These are phyloP conservation scores for Steromphala cineraria DNA, from an alignment of 2,888 invertebrate species.

Conservation along the genomic window DNA sequence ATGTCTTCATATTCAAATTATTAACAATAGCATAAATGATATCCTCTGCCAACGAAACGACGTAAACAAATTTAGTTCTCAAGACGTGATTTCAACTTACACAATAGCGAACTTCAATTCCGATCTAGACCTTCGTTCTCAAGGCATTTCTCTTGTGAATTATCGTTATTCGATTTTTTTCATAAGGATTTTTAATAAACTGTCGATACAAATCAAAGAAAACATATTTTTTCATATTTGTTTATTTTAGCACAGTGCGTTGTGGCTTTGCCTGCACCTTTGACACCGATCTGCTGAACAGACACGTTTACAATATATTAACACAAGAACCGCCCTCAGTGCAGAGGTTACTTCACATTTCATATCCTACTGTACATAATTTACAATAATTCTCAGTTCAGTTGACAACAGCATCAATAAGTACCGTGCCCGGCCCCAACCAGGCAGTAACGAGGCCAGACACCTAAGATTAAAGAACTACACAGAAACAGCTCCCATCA, in stretches of 20 bases:
- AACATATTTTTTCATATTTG: not conserved
- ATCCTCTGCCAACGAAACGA: too few relatives aligned
- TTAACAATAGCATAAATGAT: too few relatives aligned
- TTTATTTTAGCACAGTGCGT: constrained; percentile 20
- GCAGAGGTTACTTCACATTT: not conserved
- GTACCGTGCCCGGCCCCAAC: not conserved
- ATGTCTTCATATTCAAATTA: too few relatives aligned
- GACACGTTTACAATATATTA: constrained; percentile 14
- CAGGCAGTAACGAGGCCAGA: not conserved
- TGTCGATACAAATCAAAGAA: not conserved
- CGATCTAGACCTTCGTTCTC: too few relatives aligned
- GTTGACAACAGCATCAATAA: not conserved
- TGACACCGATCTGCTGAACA: not conserved
- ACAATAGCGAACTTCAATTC: too few relatives aligned
- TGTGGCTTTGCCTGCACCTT: constrained; percentile 13
- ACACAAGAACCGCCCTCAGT: not conserved
- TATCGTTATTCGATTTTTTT: too few relatives aligned
- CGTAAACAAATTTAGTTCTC: too few relatives aligned
- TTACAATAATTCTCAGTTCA: not conserved
- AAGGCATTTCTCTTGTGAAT: too few relatives aligned
- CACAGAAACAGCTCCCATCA: not conserved
- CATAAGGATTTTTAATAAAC: too few relatives aligned
- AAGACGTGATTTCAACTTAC: too few relatives aligned
- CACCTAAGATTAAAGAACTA: not conserved
- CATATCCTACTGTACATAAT: constrained; percentile 12